Conservation (phyloP, 2,797 vertebrate species). For the Jordanella pulchra region DNA sequence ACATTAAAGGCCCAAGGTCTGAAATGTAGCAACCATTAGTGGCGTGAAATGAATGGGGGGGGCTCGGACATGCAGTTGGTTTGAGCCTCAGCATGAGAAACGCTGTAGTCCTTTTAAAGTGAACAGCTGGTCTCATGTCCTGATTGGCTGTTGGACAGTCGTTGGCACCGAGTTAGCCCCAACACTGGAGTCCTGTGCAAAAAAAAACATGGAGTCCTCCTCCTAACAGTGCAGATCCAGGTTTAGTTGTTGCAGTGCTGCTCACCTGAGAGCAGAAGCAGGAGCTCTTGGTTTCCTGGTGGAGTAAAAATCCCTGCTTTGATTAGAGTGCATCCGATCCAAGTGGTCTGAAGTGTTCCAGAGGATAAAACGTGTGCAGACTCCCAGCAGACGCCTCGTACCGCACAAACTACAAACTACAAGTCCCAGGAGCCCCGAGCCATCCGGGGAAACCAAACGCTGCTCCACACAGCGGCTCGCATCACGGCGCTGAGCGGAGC, state of each 20-base stretch:
- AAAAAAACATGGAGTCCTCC: conserved; percentile 8
- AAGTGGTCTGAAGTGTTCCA: conserved; percentile 1
- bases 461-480: conserved; percentile 6
- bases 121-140: conserved; percentile 20
- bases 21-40: neutral
- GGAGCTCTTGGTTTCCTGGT: conserved; percentile 14
- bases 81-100: conserved; percentile 15
- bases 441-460: neutral
- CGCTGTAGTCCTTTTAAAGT: neutral
- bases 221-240: conserved; percentile 23
- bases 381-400: conserved; percentile 8
- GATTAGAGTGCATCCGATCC: neutral
- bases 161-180: conserved; percentile 44
- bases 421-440: neutral
- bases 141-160: conserved; percentile 31
- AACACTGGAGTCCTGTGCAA: conserved; percentile 37
- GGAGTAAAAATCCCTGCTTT: conserved; percentile 32
- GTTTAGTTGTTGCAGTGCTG: conserved; percentile 14
- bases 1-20: neutral
- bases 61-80: neutral
- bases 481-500: conserved; percentile 55
- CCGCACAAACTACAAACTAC: neutral
- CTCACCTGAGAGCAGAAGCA: conserved; percentile 9
- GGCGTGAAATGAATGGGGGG: neutral
- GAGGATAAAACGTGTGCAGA: neutral